Conservation (phyloP, 53 echinoderm and acorn worm species). For the Zoroaster sp. region DNA sequence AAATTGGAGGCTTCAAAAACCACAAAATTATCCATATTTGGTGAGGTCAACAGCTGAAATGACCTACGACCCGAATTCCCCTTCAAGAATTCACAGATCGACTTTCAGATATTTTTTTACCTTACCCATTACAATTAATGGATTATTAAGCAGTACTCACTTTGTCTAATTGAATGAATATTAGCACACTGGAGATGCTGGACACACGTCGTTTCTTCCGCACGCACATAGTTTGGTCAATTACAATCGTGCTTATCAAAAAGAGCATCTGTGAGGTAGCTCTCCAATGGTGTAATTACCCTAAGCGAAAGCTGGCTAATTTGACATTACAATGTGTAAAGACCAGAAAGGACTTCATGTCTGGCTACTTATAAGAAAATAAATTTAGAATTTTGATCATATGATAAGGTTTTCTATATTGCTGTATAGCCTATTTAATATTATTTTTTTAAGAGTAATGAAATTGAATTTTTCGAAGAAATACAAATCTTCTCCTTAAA, state of each 20-base stretch:
- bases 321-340: background rate
- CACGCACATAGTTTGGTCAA: background rate
- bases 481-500: no score
- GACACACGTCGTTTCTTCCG: constrained; percentile 2
- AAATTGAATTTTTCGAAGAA: no score
- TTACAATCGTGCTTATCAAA: background rate
- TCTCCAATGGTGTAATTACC: background rate
- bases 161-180: constrained; percentile 35
- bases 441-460: no score
- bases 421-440: no score
- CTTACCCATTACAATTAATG: background rate
- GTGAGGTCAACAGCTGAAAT: background rate
- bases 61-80: background rate
- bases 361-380: no score
- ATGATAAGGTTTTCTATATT: no score
- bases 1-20: background rate
- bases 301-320: background rate
- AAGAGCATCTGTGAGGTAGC: background rate
- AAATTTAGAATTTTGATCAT: no score
- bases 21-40: constrained; percentile 5
- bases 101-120: background rate
- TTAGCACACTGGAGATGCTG: background rate
- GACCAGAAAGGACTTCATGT: background rate
- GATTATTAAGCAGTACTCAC: background rate
- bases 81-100: background rate